Conservation (phyloP, 2,113 vertebrate species). For the Aptenodytes forsteri region DNA sequence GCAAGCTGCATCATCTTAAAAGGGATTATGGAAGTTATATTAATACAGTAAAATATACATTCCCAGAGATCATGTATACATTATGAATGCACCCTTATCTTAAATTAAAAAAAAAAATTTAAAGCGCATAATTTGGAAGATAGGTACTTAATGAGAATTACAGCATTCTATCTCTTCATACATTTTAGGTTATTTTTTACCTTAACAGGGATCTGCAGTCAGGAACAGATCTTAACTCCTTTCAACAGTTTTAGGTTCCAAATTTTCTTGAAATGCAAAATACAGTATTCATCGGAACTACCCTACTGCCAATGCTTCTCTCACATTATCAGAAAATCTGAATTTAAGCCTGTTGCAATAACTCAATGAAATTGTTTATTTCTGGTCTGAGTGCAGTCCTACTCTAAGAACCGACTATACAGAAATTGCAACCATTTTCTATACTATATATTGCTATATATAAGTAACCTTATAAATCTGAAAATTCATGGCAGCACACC, state of each 20-base stretch:
- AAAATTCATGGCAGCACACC: neutral
- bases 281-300: neutral
- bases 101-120: neutral
- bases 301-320: neutral
- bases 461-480: neutral
- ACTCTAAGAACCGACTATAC: neutral
- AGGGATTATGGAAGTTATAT: neutral
- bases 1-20: neutral
- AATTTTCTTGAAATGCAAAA: neutral
- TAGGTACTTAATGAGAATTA: neutral
- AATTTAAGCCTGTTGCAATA: neutral
- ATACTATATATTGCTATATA: neutral
- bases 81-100: neutral
- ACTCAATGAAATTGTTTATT: neutral
- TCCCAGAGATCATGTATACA: neutral
- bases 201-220: neutral
- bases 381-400: neutral
- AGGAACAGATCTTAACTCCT: neutral
- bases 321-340: neutral
- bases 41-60: neutral
- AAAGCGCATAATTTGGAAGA: neutral
- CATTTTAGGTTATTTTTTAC: neutral
- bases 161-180: neutral
- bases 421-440: neutral
- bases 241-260: neutral